Conservation (phyloP, 2,113 vertebrate species). For the Damaliscus lunatus region DNA sequence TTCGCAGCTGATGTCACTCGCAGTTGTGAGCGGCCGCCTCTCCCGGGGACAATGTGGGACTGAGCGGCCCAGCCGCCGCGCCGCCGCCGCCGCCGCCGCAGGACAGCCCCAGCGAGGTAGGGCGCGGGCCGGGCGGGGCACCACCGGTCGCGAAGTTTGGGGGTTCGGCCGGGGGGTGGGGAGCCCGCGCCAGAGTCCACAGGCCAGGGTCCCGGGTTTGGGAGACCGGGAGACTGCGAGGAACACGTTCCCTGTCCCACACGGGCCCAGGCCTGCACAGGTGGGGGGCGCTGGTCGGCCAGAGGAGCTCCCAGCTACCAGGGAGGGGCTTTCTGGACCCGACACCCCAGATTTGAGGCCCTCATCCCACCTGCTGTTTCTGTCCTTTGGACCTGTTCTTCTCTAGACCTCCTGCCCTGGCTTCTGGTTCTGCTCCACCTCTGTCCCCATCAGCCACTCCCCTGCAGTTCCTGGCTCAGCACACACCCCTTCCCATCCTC, state of each 20-base stretch:
- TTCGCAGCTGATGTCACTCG: slow-evolving; percentile 81
- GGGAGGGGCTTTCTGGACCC: not conserved
- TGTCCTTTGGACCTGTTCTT: not conserved
- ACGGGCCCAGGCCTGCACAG: slow-evolving; percentile 50
- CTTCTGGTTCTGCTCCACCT: not conserved
- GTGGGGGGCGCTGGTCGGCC: slow-evolving; percentile 37
- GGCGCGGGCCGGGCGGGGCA: slow-evolving; percentile 63
- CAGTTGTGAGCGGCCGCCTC: slow-evolving; percentile 82
- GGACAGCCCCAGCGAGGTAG: slow-evolving; percentile 71
- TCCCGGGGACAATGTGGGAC: slow-evolving; percentile 85
- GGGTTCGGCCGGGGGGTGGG: slow-evolving; percentile 41
- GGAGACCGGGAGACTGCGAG: not conserved
- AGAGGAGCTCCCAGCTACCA: not conserved
- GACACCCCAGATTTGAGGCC: slow-evolving; percentile 7
- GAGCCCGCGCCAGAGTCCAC: not conserved
- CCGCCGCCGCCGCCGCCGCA: slow-evolving; percentile 71
- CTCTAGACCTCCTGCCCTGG: not conserved
- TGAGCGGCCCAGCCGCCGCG: slow-evolving; percentile 79
- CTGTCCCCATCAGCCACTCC: not conserved
- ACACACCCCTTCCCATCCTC: slow-evolving; percentile 60
- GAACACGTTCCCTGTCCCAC: not conserved
- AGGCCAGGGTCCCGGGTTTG: not conserved
- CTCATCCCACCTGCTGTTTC: slow-evolving; percentile 8
- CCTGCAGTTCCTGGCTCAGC: slow-evolving; percentile 30
- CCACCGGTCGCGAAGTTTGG: slow-evolving; percentile 58